Evolutionary conservation across 2,113 vertebrate genomes (phyloP).

Genomic region (Paramisgurnus dabryanus): DNA sequence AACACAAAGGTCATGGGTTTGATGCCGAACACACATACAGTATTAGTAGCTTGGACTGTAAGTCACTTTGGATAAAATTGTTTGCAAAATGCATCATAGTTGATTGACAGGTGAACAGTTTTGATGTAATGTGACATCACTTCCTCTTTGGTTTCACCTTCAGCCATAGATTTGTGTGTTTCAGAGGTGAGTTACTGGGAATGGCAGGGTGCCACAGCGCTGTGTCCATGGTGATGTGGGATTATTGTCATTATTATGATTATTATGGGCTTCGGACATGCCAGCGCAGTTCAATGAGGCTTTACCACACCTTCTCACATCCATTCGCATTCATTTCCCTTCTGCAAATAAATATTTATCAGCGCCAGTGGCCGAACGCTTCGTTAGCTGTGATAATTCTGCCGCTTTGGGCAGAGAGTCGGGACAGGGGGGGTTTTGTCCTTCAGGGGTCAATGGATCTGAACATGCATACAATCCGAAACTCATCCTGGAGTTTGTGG

Average conservation of each 20-base stretch:
- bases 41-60: too few relatives aligned
- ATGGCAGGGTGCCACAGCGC: conserved; percentile 38
- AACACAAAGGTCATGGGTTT: too few relatives aligned
- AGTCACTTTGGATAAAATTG: too few relatives aligned
- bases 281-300: conserved; percentile 49
- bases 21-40: too few relatives aligned
- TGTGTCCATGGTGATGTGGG: conserved; percentile 35
- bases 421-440: conserved; percentile 48
- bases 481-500: not conserved
- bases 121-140: not conserved
- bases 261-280: conserved; percentile 53
- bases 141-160: not conserved
- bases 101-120: too few relatives aligned
- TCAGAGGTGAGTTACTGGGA: conserved; percentile 16
- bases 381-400: conserved; percentile 57
- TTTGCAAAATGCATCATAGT: too few relatives aligned
- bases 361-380: conserved; percentile 51
- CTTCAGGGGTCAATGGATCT: conserved; percentile 55
- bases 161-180: not conserved
- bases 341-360: conserved; percentile 64
- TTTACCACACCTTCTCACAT: conserved; percentile 15
- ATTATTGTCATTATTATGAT: conserved; percentile 55
- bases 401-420: conserved; percentile 43
- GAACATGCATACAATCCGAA: not conserved
- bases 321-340: conserved; percentile 51